Conservation (phyloP, 2,797 vertebrate genomes). For the Anguilla obscura region DNA sequence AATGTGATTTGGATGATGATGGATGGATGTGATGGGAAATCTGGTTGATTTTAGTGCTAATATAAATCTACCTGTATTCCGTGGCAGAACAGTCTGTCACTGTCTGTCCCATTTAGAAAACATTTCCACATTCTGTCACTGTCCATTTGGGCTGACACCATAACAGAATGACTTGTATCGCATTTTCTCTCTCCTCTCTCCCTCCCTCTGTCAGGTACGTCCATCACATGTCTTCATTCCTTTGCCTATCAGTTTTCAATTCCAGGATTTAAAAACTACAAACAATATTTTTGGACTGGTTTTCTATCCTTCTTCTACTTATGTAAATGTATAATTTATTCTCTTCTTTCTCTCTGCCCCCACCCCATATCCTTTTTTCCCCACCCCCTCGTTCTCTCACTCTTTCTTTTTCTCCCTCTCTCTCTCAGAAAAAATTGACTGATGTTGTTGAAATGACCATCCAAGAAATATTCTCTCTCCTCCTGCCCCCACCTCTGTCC, state of each 20-base stretch:
- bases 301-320: conserved; percentile 40
- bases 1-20: conserved; percentile 25
- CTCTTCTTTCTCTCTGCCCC: conserved; percentile 40
- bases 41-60: conserved; percentile 51
- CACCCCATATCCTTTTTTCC: conserved; percentile 28
- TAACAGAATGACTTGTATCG: conserved; percentile 57
- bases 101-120: conserved; percentile 60
- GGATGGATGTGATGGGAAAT: conserved; percentile 22
- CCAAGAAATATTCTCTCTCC: conserved; percentile 53
- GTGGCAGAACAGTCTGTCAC: conserved; percentile 59
- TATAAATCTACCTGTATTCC: conserved; percentile 63
- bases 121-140: conserved; percentile 60
- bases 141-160: conserved; percentile 71
- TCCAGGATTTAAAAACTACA: conserved; percentile 26
- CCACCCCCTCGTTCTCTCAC: conserved; percentile 16
- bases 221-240: conserved; percentile 56
- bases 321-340: conserved; percentile 57
- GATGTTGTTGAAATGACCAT: conserved; percentile 47
- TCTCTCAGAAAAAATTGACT: conserved; percentile 36
- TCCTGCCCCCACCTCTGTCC: conserved; percentile 45
- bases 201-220: conserved; percentile 59
- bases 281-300: conserved; percentile 49
- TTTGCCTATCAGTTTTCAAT: conserved; percentile 45
- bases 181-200: conserved; percentile 56
- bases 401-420: conserved; percentile 26